Base-by-base conservation (phyloP, 2,888 invertebrate species). In the Lissocephala sabroskyi region DNA sequence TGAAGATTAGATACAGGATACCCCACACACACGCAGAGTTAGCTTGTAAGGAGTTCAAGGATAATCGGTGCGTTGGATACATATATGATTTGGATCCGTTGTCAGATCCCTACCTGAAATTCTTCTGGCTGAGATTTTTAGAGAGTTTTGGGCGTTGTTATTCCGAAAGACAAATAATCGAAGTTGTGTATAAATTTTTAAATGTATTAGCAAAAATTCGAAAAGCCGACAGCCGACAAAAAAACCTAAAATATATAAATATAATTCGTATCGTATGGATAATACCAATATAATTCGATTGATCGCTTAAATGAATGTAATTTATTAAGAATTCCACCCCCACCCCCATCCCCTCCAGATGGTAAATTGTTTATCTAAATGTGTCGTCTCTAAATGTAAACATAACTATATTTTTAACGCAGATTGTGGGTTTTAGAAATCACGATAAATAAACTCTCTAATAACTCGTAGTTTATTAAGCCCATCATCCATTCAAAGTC, bases 401-500 rank as follows among this genome's bases (percentile, higher is more conserved):
- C n/a, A 18, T 18, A 19, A 18, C n/a, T n/a, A n/a, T 10, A 76
- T 68, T 68, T 68, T 76, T 67, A 68, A 71, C 46, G 60, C 52
- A 63, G 71, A 67, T 62, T 67, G 67, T 62, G 71, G 63, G 61
- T 68, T 75, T 68, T 75, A 62, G 26, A 40, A 23, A 23, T n/a
- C 19, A 40, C 19, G 10, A 41, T 26, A 35, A 33, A 41, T 18
- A 35, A 48, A 62, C 60, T 68, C n/a, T n/a, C 77, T 62, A 70
- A 76, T 76, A 76, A 57, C 76, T 70, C 77, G 76, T 70, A 70
- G 74, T 73, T 76, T 76, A 57, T 70, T 70, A 70, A 76, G 68
- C 62, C 77, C 68, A 68, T 68, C 68, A 68, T 68, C 65, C 63
- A 57, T 40, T 45, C 52, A 62, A 73, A 68, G 74, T 70, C 68